Evolutionary conservation across 2,113 vertebrate species (phyloP), one percentile per base, ranked within the genome.

Genomic region (Ophiodon elongatus): DNA sequence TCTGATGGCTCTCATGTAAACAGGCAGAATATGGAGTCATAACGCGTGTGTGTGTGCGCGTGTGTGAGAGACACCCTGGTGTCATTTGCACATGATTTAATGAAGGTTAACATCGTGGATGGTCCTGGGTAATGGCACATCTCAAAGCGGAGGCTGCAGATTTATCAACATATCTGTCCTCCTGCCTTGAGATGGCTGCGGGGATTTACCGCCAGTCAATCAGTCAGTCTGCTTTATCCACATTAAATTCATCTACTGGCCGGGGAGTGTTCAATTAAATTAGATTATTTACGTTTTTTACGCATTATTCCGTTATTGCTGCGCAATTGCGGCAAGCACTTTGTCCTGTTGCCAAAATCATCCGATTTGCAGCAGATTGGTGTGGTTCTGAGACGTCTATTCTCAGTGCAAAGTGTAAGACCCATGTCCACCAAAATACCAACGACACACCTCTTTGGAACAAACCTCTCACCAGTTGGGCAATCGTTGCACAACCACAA

Each of bases 21-120:
- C 52, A 73, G 17, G 8, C 57, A 35, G 21, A 74, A 35, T 25
- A 63, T 14, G 4, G 2, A 63, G 29, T 74, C 39, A 25, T 47
- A 17, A 35, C 7, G 0, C 8, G 47, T 52, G 21, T 23, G 47
- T 52, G 47, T 50, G 47, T 7, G 4, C 17, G 52, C 4, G 10
- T 13, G 14, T 45, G 35, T 35, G 27, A 69, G 63, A 23, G 64
- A 57, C 52, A 35, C 41, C 52, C 43, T 52, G 56, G 33, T 54
- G 57, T 63, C 10, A 64, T 71, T 31, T 79, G 17, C 45, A 41
- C 5, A 4, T 43, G 35, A 72, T 64, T 72, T 47, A 71, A 79
- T 41, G 67, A 52, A 50, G 57, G 47, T 54, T 19, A 65, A 65
- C 25, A 54, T 2, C 0, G 35, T 7, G 45, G 27, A 56, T 23